Base-by-base conservation (phyloP, 2,113 vertebrate genomes). In the Toxotes chatareus region DNA sequence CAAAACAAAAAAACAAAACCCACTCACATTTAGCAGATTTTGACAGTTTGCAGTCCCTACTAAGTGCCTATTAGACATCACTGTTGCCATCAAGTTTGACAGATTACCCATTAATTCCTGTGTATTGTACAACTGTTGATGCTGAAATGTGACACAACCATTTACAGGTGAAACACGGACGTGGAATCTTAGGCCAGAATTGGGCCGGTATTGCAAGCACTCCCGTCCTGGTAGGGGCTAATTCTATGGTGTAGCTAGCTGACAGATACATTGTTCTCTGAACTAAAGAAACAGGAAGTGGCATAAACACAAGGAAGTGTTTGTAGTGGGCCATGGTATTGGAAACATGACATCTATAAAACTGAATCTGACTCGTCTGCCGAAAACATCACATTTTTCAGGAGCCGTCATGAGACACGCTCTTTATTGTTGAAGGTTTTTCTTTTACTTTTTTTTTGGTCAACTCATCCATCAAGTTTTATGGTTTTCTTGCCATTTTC, bases 381-480 rank as follows among this genome's bases (percentile, higher is more conserved):
- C 23, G 63, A 73, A 88, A 81, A 77, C 38, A 21, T 60, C 53
- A 32, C 69, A 44, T 86, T 67, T 79, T 62, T 40, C 36, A 32
- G 9, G 4, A 63, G 51, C 75, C 66, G 4, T 56, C 72, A 36
- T 27, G 27, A 91, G 80, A 86, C 64, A 11, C 64, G 27, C 74
- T 80, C 32, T 75, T 80, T 75, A 79, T 88, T 85, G 88, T 87
- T 89, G 80, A 84, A 86, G 21, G 8, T 63, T 44, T 73, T 47
- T 40, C 84, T 32, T 23, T 47, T 53, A 47, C 44, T n/a, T 84
- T 73, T 72, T 90, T 94, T 95, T 96, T 95, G 93, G 94, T 95
- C 93, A 91, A 89, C 88, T 92, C 84, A 89, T 84, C 91, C 80
- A 59, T 89, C 85, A 87, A 85, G 82, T 85, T 86, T 84, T 63